Evolutionary conservation across 2,797 vertebrate genomes (phyloP), one percentile per base, ranked within the genome.

Genomic region (Peromyscus nudipes): DNA sequence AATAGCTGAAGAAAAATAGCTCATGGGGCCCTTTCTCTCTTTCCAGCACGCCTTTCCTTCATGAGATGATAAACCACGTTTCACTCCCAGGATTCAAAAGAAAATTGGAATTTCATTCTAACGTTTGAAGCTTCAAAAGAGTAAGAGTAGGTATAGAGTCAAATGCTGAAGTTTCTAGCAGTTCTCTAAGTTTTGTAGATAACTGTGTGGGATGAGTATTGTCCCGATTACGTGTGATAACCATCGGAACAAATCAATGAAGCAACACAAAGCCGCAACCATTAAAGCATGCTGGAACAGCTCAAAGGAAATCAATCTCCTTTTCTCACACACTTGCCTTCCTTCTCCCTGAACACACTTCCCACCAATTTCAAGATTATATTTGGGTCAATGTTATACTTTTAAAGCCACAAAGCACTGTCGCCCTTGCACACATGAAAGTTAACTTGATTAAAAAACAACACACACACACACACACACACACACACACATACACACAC

Each of bases 181-280:
- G 84, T 95, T 90, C 95, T 46, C 0, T 95, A 93, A 93, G 94
- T 0, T 97, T 80, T 94, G 62, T 23, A 97, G 93, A 29, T 95
- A 98, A 97, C 94, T 97, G 4, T 40, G 79, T 71, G 83, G 95
- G 95, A 94, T 31, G 95, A 92, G 60, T 82, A 83, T 84, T 9
- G 2, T 89, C 91, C 91, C 31, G 57, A 55, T 96, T 94, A 49
- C 29, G 25, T 2, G 46, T 98, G 94, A 98, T 96, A 97, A 96
- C 69, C 96, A 97, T 97, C 98, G 97, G 71, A 0, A 97, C 9
- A 67, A 1, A 98, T 98, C 98, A 97, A 98, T 97, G 97, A 81
- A 97, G 91, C 79, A 96, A 97, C 98, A 97, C 46, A 96, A 98
- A 98, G 94, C 95, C 6, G 23, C 82, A 96, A 93, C 29, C 94